phyloP scores from a whole-genome alignment of 23 tunicate genomes.

The Styela plicata region DNA sequence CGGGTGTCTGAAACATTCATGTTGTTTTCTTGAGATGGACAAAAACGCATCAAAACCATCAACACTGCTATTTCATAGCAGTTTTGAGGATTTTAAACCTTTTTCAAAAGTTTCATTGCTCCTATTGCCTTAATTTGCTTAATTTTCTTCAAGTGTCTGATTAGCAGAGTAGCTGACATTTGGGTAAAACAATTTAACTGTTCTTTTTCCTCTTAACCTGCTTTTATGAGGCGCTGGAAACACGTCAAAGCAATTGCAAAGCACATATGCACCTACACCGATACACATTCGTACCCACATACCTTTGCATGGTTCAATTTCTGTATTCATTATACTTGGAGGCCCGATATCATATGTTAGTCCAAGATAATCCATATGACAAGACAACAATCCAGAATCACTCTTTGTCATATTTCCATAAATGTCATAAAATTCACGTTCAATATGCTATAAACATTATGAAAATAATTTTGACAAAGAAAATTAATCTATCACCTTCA shows the following conservation, averaged over 20 bases:
- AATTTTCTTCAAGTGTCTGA: not conserved
- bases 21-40: no score
- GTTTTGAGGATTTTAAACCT: no score
- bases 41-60: no score
- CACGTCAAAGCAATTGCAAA: no score
- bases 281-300: no score
- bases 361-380: slow-evolving; percentile 49
- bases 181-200: not conserved
- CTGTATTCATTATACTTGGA: slow-evolving; percentile 12
- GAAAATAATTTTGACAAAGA: no score
- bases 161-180: not conserved
- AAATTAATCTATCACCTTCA: no score
- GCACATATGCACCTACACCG: no score
- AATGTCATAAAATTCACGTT: slow-evolving; percentile 51
- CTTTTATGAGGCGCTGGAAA: no score
- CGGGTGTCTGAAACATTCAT: no score
- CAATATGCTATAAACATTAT: slow-evolving; percentile 54
- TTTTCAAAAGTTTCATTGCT: not conserved
- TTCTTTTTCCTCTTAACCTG: not conserved
- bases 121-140: not conserved
- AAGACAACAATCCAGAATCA: slow-evolving; percentile 67
- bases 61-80: no score
- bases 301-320: slow-evolving; percentile 34
- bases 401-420: slow-evolving; percentile 13
- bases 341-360: slow-evolving; percentile 30